phyloP scores from a whole-genome alignment of 1,140 invertebrate species.

The Brachionus rubens region DNA sequence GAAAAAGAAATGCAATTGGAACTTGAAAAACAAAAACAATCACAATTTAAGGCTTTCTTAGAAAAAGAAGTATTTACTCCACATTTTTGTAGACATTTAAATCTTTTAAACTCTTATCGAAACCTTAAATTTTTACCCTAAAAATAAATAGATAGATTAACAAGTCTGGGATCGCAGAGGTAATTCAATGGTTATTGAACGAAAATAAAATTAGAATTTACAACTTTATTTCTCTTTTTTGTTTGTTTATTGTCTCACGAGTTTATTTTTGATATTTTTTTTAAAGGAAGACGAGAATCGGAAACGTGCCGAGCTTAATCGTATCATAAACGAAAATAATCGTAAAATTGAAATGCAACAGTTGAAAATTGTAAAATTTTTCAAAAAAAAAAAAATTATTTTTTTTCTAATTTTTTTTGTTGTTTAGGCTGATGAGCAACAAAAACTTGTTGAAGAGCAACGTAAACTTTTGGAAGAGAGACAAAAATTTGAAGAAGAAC shows the following conservation, averaged over 20 bases:
- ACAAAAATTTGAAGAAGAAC: slow-evolving; percentile 83
- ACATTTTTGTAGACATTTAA: slow-evolving; percentile 14
- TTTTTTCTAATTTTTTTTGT: slow-evolving; percentile 48
- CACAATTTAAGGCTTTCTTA: slow-evolving; percentile 30
- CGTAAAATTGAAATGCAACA: slow-evolving; percentile 35
- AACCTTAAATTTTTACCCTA: too few species aligned
- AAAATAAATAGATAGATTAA: too few species aligned
- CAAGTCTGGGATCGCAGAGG: too few species aligned
- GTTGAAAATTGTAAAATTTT: slow-evolving; percentile 46
- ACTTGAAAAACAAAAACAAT: slow-evolving; percentile 27
- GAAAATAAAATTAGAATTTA: too few species aligned
- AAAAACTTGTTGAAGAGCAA: slow-evolving; percentile 93
- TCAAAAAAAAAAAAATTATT: not conserved
- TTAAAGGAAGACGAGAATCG: slow-evolving; percentile 25
- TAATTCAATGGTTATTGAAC: too few species aligned
- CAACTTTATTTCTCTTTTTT: slow-evolving; percentile 20
- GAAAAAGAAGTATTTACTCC: slow-evolving; percentile 27
- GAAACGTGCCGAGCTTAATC: slow-evolving; percentile 26
- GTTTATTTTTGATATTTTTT: not conserved
- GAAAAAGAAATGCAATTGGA: slow-evolving; percentile 38
- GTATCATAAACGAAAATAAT: slow-evolving; percentile 24
- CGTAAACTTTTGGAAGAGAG: slow-evolving; percentile 89
- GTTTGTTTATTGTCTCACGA: not conserved
- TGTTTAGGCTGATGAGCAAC: slow-evolving; percentile 82
- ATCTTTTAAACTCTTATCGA: too few species aligned